phyloP scores from a whole-genome alignment of 1,140 invertebrate species.

The Grapholita molesta region DNA sequence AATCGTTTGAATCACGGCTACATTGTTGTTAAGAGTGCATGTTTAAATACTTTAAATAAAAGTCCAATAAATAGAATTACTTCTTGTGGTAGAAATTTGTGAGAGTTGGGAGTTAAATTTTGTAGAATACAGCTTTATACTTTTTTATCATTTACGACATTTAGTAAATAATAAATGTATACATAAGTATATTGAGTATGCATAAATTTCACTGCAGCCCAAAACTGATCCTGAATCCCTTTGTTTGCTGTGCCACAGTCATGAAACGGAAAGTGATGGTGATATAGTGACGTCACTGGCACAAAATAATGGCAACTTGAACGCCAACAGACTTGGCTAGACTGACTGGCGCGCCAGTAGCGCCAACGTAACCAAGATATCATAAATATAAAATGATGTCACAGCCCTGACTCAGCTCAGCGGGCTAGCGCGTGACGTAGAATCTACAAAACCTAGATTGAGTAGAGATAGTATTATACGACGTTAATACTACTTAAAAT shows the following conservation, averaged over 20 bases:
- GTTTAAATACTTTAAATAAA: neutral
- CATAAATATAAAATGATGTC: constrained; percentile 6
- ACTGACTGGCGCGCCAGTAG: neutral
- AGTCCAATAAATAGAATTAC: neutral
- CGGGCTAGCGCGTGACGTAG: neutral
- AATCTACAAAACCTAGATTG: constrained; percentile 1
- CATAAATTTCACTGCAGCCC: too few relatives aligned
- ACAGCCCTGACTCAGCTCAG: neutral
- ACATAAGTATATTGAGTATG: too few relatives aligned
- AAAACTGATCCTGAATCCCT: too few relatives aligned
- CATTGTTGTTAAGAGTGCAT: constrained; percentile 4
- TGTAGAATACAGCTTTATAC: too few relatives aligned
- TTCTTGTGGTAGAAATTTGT: neutral
- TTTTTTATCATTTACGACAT: too few relatives aligned
- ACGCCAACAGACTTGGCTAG: neutral
- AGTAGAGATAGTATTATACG: neutral
- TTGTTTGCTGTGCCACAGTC: neutral
- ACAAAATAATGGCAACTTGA: neutral
- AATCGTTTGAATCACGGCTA: neutral
- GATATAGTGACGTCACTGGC: neutral
- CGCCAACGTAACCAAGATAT: neutral
- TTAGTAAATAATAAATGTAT: too few relatives aligned
- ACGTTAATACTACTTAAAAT: too few relatives aligned
- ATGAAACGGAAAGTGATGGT: neutral
- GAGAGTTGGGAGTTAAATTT: too few relatives aligned